These are phyloP conservation scores for Riparia riparia DNA, from an alignment of 2,113 vertebrate species.

Conservation along the genomic window DNA sequence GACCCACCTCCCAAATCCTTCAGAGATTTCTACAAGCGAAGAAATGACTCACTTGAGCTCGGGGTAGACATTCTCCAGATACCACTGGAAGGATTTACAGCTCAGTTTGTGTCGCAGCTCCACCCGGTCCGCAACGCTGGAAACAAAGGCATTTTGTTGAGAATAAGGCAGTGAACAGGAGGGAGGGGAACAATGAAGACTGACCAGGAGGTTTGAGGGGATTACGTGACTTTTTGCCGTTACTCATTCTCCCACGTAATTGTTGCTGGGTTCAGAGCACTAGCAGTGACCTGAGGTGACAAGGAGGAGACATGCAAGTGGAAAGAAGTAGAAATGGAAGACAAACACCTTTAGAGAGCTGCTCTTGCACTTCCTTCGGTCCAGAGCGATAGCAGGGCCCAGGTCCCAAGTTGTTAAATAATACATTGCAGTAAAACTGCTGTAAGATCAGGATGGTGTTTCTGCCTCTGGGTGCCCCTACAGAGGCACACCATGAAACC, in stretches of 20 bases:
- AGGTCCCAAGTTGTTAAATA: background rate
- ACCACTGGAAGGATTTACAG: slow-evolving; percentile 98
- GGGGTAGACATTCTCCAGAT: slow-evolving; percentile 95
- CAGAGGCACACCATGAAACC: background rate
- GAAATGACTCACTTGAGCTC: slow-evolving; percentile 91
- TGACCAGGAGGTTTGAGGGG: background rate
- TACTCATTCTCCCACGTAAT: background rate
- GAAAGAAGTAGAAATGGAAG: background rate
- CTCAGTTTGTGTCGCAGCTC: slow-evolving; percentile 90
- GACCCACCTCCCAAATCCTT: background rate
- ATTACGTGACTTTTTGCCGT: background rate
- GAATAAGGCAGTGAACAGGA: background rate
- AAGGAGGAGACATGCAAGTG: background rate
- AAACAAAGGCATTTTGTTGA: slow-evolving; percentile 34
- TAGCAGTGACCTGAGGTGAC: background rate
- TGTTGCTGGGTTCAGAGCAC: background rate
- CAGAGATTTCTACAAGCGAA: background rate
- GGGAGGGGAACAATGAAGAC: background rate
- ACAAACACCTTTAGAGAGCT: background rate
- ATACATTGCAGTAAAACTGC: background rate
- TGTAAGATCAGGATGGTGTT: background rate
- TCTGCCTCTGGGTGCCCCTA: background rate
- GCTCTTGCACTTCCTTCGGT: background rate
- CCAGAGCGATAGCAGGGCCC: background rate
- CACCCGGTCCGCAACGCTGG: slow-evolving; percentile 88